Conservation (phyloP, 2,113 vertebrate species). For the Irena cyanogastra region DNA sequence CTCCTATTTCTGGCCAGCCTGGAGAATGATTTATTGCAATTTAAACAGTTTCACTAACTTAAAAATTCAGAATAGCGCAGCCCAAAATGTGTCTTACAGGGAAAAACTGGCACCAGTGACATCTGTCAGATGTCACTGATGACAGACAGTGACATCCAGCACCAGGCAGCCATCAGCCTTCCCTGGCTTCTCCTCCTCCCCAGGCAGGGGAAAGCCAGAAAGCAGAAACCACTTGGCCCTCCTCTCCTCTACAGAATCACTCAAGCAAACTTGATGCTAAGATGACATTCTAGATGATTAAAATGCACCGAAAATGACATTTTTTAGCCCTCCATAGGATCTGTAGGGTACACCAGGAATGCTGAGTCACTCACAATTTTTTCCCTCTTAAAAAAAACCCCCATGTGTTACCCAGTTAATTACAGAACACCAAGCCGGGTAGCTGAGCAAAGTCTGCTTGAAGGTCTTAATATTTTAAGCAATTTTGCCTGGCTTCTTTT, state of each 20-base stretch:
- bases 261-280: background rate
- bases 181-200: background rate
- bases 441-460: background rate
- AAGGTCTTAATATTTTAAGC: background rate
- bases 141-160: background rate
- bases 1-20: background rate
- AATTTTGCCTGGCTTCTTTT: background rate
- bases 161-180: background rate
- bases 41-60: background rate
- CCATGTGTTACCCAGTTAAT: accelerated
- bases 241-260: background rate
- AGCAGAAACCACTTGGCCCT: background rate
- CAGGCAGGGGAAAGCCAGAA: background rate
- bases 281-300: background rate
- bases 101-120: background rate
- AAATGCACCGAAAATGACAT: background rate
- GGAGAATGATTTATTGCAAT: background rate
- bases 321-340: background rate
- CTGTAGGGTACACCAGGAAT: background rate
- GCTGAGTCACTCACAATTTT: background rate
- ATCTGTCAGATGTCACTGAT: background rate
- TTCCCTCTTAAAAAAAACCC: background rate
- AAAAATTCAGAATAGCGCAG: background rate
- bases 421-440: background rate
- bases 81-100: background rate